These are phyloP conservation scores for Bombus picipes DNA, from an alignment of 1,140 invertebrate genomes.

Conservation along the genomic window DNA sequence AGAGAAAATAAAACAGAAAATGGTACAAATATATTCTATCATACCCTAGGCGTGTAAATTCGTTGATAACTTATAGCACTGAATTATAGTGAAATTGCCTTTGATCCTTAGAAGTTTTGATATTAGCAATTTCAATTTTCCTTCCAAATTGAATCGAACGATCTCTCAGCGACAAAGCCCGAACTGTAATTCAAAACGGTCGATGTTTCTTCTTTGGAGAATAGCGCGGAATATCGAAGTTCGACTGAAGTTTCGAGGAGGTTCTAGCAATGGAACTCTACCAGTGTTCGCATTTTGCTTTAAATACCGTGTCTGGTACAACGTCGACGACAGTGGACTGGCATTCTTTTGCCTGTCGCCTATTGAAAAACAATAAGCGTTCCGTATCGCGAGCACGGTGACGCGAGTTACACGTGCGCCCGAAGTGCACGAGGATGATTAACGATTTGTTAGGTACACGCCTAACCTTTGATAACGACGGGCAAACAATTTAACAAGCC, in stretches of 20 bases:
- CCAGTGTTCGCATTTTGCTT: background rate
- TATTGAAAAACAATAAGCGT: slow-evolving; percentile 39
- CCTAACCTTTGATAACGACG: slow-evolving; percentile 4
- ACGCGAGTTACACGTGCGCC: slow-evolving; percentile 23
- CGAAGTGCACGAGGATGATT: slow-evolving; percentile 38
- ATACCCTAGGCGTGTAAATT: too few species aligned
- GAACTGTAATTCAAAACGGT: background rate
- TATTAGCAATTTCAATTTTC: background rate
- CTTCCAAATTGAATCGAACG: background rate
- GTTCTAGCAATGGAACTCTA: background rate
- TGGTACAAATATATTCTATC: too few species aligned
- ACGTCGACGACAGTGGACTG: background rate
- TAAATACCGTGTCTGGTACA: background rate
- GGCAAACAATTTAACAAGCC: slow-evolving; percentile 31
- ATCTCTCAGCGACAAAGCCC: background rate
- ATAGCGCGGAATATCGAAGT: background rate
- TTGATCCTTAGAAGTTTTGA: background rate
- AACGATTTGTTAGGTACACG: slow-evolving; percentile 31
- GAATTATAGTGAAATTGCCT: background rate
- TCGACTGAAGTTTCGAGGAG: background rate
- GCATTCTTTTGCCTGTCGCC: background rate
- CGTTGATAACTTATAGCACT: too few species aligned
- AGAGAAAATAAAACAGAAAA: too few species aligned
- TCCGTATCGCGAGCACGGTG: slow-evolving; percentile 1
- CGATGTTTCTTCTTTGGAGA: background rate